Evolutionary conservation across 2,888 invertebrate species (phyloP).

Genomic region (Stomorhina lunata): DNA sequence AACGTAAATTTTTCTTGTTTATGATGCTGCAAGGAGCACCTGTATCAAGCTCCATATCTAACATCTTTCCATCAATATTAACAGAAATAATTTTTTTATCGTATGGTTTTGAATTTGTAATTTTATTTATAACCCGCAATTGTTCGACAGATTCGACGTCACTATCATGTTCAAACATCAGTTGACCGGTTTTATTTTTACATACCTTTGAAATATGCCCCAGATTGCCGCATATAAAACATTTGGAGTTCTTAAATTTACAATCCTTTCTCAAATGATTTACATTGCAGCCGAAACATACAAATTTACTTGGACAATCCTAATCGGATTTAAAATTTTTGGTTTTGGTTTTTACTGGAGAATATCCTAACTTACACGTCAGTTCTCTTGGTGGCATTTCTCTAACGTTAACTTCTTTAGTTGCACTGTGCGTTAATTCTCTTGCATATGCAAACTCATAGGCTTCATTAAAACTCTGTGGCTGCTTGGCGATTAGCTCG

Average conservation of each 20-base stretch:
- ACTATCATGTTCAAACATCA: conserved; percentile 3
- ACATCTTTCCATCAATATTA: conserved; percentile 15
- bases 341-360: neutral
- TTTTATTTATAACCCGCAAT: neutral
- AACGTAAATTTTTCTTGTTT: neutral
- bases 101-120: neutral
- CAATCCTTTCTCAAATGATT: conserved; percentile 10
- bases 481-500: too few relatives aligned
- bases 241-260: conserved; percentile 45
- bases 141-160: neutral
- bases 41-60: conserved; percentile 46
- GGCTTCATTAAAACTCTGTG: too few relatives aligned
- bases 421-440: too few relatives aligned
- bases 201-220: conserved; percentile 28
- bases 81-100: conserved; percentile 10
- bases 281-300: conserved; percentile 4
- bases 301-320: neutral
- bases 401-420: too few relatives aligned
- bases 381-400: too few relatives aligned
- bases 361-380: too few relatives aligned
- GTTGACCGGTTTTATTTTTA: conserved; percentile 8
- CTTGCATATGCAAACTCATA: too few relatives aligned
- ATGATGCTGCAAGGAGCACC: conserved; percentile 42
- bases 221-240: conserved; percentile 40
- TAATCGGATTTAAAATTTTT: too few relatives aligned